These are phyloP conservation scores for Bos indicus DNA, from an alignment of 2,113 vertebrate species.

Conservation along the genomic window DNA sequence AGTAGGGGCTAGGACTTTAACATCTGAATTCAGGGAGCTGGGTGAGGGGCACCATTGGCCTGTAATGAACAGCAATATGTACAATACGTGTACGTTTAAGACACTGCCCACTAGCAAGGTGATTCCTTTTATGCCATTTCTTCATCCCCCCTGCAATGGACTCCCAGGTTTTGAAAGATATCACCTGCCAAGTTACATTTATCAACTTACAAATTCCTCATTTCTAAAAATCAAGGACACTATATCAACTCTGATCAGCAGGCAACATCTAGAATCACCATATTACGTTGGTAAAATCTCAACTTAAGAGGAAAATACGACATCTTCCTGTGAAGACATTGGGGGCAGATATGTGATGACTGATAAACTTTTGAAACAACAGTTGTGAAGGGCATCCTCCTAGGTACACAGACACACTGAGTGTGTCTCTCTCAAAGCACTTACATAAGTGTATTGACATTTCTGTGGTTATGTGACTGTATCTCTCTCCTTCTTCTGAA, in stretches of 20 bases:
- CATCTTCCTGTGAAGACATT: background rate
- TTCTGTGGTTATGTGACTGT: background rate
- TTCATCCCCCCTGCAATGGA: background rate
- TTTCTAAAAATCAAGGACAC: background rate
- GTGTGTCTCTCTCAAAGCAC: rapidly evolving
- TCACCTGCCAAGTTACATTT: background rate
- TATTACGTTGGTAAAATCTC: background rate
- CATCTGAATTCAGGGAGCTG: background rate
- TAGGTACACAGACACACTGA: rapidly evolving
- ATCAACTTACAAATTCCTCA: background rate
- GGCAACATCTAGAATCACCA: background rate
- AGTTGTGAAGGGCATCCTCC: background rate
- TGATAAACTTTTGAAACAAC: background rate
- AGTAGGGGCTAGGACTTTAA: background rate
- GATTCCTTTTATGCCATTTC: background rate
- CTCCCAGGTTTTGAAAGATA: background rate
- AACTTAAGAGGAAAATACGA: background rate
- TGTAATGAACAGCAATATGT: too few relatives aligned
- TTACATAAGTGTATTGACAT: too few relatives aligned
- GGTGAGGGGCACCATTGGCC: background rate
- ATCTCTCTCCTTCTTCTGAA: background rate
- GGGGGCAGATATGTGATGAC: background rate
- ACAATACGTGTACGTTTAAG: background rate
- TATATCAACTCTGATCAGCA: background rate
- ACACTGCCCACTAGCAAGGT: background rate